Evolutionary conservation across 1,140 invertebrate genomes (phyloP).

Genomic region (Solen grandis): DNA sequence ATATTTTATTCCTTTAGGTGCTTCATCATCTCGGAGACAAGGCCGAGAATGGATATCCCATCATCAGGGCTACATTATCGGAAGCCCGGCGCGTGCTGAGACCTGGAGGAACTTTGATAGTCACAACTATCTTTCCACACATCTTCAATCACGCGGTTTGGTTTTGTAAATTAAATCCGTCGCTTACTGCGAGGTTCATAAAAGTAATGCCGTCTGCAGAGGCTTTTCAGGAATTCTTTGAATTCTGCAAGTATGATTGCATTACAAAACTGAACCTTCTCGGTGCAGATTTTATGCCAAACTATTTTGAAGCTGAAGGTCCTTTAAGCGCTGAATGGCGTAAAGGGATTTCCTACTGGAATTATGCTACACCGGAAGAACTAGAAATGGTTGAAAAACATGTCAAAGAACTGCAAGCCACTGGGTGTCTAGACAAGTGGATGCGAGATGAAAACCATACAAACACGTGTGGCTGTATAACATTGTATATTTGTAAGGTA

Average conservation of each 20-base stretch:
- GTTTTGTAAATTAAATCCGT: not conserved
- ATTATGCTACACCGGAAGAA: too few relatives aligned
- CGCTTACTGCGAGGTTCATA: not conserved
- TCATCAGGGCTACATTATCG: not conserved
- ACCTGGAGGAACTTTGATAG: not conserved
- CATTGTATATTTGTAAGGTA: slow-evolving; percentile 9
- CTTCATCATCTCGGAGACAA: slow-evolving; percentile 9
- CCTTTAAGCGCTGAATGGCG: slow-evolving; percentile 23
- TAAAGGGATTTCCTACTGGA: too few relatives aligned
- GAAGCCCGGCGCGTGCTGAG: not conserved
- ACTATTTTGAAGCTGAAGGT: slow-evolving; percentile 33
- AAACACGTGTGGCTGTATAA: not conserved
- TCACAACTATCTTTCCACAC: not conserved
- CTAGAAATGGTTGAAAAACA: not conserved
- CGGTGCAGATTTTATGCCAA: not conserved
- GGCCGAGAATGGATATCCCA: not conserved
- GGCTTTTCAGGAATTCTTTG: slow-evolving; percentile 1
- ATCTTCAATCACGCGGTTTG: not conserved
- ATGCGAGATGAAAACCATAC: slow-evolving; percentile 14
- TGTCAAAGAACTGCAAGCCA: not conserved
- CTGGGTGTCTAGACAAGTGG: slow-evolving; percentile 20
- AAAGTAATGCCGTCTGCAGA: slow-evolving; percentile 4
- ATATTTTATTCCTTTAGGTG: too few relatives aligned
- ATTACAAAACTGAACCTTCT: slow-evolving; percentile 23
- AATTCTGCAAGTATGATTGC: not conserved